Conservation (phyloP, 1,140 invertebrate genomes). For the Drosophila funebris region DNA sequence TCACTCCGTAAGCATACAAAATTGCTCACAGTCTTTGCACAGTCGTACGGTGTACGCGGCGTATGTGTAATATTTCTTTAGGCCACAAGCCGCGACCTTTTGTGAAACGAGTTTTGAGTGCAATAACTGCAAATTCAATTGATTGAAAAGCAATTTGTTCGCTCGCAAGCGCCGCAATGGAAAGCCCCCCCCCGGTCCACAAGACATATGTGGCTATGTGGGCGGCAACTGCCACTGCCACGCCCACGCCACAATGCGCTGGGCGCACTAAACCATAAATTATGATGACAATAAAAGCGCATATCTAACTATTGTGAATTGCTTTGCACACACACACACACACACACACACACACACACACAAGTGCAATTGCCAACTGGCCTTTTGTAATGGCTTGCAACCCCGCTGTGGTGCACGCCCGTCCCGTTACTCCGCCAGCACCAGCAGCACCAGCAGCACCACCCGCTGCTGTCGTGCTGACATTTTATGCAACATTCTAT, state of each 20-base stretch:
- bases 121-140: constrained; percentile 78
- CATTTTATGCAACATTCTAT: constrained; percentile 55
- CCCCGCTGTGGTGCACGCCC: not conserved
- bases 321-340: constrained; percentile 11
- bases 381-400: constrained; percentile 29
- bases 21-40: not conserved
- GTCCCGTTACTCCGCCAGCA: constrained; percentile 14
- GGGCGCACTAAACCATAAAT: constrained; percentile 59
- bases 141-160: constrained; percentile 77
- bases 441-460: constrained; percentile 13
- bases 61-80: constrained; percentile 58
- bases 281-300: constrained; percentile 62
- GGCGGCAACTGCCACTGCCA: constrained; percentile 19
- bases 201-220: constrained; percentile 44
- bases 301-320: constrained; percentile 55
- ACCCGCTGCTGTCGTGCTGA: constrained; percentile 25
- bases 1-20: not conserved
- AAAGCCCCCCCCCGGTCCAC: not conserved
- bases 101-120: constrained; percentile 51
- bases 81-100: constrained; percentile 41
- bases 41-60: constrained; percentile 29
- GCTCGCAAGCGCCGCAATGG: constrained; percentile 13
- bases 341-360: constrained; percentile 1
- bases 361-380: constrained; percentile 36
- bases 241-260: constrained; percentile 56